phyloP scores from a whole-genome alignment of 2,113 vertebrate species.

The Prionailurus bengalensis region DNA sequence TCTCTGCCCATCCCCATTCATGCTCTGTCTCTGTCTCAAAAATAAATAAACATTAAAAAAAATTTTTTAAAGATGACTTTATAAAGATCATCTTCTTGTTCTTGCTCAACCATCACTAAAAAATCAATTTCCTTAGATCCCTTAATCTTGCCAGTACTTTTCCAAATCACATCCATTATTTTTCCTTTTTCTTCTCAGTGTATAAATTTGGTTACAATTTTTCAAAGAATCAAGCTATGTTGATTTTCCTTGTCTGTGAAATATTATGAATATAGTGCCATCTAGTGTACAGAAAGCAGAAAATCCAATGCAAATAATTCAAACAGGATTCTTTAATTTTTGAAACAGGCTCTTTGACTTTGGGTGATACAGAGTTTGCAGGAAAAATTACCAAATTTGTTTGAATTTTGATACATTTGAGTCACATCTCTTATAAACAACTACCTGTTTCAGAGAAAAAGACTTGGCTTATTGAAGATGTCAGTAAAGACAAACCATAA shows the following conservation, averaged over 20 bases:
- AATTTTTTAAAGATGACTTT: neutral
- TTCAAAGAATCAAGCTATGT: neutral
- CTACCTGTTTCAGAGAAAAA: neutral
- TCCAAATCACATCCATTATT: neutral
- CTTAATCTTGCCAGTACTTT: neutral
- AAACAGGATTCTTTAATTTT: neutral
- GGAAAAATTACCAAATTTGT: neutral
- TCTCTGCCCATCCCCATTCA: too few species aligned
- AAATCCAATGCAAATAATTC: neutral
- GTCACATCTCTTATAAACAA: neutral
- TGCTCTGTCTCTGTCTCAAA: too few species aligned
- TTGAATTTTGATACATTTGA: neutral
- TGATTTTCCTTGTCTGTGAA: neutral
- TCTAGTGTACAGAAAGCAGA: slow-evolving; percentile 24
- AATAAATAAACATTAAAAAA: too few species aligned
- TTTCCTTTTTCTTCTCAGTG: neutral
- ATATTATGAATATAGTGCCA: neutral
- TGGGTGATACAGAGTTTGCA: neutral
- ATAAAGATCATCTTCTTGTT: neutral
- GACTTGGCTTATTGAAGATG: neutral
- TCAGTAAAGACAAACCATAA: neutral
- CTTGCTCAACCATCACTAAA: neutral
- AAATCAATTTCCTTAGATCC: neutral
- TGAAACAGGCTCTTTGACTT: neutral
- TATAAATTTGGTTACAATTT: neutral